Percentiles rank a stretch among this genome's conserved stretches.
phyloP scores from a whole-genome alignment of 2,113 vertebrate genomes.

The Theropithecus gelada region DNA sequence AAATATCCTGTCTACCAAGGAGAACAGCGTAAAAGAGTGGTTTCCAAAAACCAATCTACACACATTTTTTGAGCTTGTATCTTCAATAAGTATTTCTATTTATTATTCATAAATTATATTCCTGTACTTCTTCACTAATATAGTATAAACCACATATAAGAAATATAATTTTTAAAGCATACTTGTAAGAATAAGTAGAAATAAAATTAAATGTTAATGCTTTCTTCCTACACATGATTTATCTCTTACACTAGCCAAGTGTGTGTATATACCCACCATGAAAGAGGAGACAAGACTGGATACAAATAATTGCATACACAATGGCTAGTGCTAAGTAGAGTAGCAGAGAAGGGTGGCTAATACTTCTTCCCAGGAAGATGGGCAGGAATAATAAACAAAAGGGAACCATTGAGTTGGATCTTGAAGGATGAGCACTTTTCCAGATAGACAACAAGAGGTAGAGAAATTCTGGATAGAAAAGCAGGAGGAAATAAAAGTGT shows the following conservation, averaged over 20 bases:
- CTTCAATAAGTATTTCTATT: neutral
- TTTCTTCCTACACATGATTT: neutral
- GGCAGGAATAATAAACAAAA: neutral
- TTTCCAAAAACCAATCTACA: neutral
- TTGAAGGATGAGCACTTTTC: neutral
- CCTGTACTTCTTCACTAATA: neutral
- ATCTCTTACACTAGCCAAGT: neutral
- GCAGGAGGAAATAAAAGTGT: neutral
- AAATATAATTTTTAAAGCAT: neutral
- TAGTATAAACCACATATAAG: neutral
- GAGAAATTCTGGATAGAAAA: neutral
- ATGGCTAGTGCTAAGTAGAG: fast-evolving
- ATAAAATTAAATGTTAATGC: neutral
- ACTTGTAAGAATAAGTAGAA: neutral
- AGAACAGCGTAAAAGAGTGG: neutral
- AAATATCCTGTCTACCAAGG: neutral
- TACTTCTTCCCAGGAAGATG: neutral
- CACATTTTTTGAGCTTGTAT: neutral
- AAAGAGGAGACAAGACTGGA: neutral
- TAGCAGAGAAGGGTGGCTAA: neutral
- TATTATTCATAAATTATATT: neutral
- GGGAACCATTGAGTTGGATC: too few relatives aligned
- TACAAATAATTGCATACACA: neutral
- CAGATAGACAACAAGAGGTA: neutral
- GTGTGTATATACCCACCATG: neutral